These are phyloP conservation scores for Xylocampa areola DNA, from an alignment of 2,888 invertebrate genomes.

Conservation along the genomic window DNA sequence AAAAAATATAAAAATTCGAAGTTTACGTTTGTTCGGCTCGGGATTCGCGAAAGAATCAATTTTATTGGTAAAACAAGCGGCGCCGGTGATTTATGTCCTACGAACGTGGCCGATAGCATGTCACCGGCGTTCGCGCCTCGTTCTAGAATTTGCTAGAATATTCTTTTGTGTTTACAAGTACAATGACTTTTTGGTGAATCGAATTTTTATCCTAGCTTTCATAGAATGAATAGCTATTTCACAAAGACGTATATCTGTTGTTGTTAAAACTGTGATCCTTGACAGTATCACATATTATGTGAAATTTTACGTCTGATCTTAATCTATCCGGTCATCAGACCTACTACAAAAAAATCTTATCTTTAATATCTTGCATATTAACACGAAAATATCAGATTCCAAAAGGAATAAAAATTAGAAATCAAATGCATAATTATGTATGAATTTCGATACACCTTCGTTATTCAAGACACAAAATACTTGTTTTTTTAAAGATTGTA, in stretches of 20 bases:
- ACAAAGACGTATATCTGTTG: background rate
- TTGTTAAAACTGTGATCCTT: too few relatives aligned
- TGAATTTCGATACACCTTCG: conserved; percentile 25
- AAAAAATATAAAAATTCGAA: conserved; percentile 57
- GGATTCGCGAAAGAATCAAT: conserved; percentile 84
- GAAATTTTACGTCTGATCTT: too few relatives aligned
- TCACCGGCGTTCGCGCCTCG: conserved; percentile 84
- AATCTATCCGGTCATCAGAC: too few relatives aligned
- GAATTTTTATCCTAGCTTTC: conserved; percentile 48
- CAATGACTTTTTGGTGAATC: conserved; percentile 65
- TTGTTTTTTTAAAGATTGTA: too few relatives aligned
- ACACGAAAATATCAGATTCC: background rate
- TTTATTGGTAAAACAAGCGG: conserved; percentile 88
- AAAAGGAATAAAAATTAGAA: background rate
- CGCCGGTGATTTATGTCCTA: conserved; percentile 84
- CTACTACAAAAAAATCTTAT: background rate
- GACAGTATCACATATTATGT: too few relatives aligned
- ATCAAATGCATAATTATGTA: conserved; percentile 9
- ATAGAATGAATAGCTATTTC: conserved; percentile 10
- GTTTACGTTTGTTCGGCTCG: conserved; percentile 68
- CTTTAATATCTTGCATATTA: background rate
- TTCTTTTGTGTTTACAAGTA: conserved; percentile 81
- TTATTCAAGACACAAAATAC: too few relatives aligned
- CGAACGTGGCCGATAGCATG: conserved; percentile 85
- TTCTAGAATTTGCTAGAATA: conserved; percentile 84